Evolutionary conservation across 2,888 invertebrate species (phyloP), one percentile per base, ranked within the genome.

Genomic region (Limnephilus auricula): DNA sequence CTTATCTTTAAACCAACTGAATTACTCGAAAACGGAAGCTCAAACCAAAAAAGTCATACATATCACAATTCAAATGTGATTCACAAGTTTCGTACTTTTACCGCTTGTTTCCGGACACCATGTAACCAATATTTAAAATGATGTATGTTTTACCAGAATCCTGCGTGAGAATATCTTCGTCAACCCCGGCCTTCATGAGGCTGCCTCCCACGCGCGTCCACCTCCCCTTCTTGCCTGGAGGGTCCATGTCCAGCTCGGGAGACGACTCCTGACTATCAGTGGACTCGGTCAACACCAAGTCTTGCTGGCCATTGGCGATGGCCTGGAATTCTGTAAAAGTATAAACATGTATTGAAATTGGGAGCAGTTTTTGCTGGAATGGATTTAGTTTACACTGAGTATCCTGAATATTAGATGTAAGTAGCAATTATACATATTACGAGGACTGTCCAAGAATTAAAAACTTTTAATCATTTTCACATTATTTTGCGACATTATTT

Each of bases 181-280:
- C 50, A n/a, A 30, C n/a, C 18, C 12, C 85, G 9, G n/a, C 25
- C 15, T 30, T n/a, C 37, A 84, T 34, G 18, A 84, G n/a, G 40
- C 18, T n/a, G 18, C 12, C 84, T 86, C 86, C 86, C n/a, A 34
- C 25, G 9, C 87, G 30, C 65, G 30, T 15, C 65, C 87, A 87
- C 25, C 65, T 50, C 9, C 87, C 87, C 65, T 87, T 87, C 30
- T 50, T 65, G n/a, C 31, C 65, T 32, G 87, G 65, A 32, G 50
- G 50, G 32, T 87, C 65, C 65, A 65, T 5, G 31, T 87, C 78
- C 87, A 87, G 15, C 15, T 87, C 87, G 25, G 87, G 65, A n/a
- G 84, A 82, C 0, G 90, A 90, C 84, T 85, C 90, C 90, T 90
- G 90, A 32, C 90, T 90, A 79, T 90, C 90, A 9, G 90, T 90